Evolutionary conservation across 2,888 invertebrate genomes (phyloP).

Genomic region (Mythimna albipuncta): DNA sequence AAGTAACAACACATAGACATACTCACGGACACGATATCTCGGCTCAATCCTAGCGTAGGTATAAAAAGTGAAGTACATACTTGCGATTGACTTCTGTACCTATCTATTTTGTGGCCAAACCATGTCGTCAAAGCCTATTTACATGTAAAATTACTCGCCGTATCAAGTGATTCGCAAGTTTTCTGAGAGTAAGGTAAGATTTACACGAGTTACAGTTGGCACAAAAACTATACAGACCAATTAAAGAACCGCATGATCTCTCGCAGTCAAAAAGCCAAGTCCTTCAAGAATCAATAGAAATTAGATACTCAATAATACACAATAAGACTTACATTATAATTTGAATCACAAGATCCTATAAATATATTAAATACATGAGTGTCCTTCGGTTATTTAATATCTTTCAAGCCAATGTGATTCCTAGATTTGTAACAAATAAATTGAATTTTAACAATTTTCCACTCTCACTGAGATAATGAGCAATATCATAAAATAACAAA

Average conservation of each 20-base stretch:
- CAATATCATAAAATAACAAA: constrained; percentile 20
- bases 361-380: constrained; percentile 32
- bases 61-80: no score
- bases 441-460: constrained; percentile 35
- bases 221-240: constrained; percentile 4
- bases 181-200: not conserved
- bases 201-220: not conserved
- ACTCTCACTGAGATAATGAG: constrained; percentile 22
- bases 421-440: constrained; percentile 46
- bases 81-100: no score
- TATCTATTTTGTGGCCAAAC: no score
- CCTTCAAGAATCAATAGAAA: constrained; percentile 34
- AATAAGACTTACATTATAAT: constrained; percentile 53
- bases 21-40: no score
- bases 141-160: not conserved
- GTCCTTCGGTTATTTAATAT: constrained; percentile 26
- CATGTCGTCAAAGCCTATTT: not conserved
- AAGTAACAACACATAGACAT: no score
- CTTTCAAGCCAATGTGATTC: constrained; percentile 39
- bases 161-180: not conserved
- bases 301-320: constrained; percentile 40
- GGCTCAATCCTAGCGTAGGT: no score
- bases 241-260: constrained; percentile 9
- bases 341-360: constrained; percentile 49
- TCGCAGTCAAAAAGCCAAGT: constrained; percentile 26